A percentile compares a stretch with the other conserved stretches of the same genome.
These are phyloP conservation scores for Poecilia wingei DNA, from an alignment of 2,797 vertebrate species.

Conservation along the genomic window DNA sequence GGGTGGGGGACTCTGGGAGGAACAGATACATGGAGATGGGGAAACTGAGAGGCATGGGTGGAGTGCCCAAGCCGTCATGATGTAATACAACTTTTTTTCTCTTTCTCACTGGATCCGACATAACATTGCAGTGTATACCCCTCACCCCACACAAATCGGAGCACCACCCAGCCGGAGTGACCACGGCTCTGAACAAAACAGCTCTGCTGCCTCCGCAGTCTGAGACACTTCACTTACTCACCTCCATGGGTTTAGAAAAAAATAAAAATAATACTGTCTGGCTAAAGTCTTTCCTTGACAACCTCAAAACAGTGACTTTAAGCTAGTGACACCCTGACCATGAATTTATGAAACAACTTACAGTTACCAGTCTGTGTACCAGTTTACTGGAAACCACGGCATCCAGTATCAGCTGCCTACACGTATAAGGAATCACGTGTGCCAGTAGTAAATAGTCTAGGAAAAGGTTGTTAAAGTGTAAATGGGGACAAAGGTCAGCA, in stretches of 20 bases:
- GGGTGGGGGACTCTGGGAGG: conserved; percentile 37
- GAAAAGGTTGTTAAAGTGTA: conserved; percentile 6
- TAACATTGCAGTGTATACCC: conserved; percentile 39
- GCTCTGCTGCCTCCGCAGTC: conserved; percentile 8
- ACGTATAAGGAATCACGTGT: not conserved
- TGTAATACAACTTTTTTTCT: conserved; percentile 63
- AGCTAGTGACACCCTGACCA: not conserved
- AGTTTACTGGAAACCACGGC: not conserved
- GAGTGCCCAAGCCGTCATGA: conserved; percentile 64
- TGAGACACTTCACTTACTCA: conserved; percentile 14
- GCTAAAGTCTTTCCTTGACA: conserved; percentile 32
- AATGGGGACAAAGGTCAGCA: conserved; percentile 29
- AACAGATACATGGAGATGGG: conserved; percentile 16
- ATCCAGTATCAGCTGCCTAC: not conserved
- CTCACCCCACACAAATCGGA: conserved; percentile 35
- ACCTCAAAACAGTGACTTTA: conserved; percentile 28
- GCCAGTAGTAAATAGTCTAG: not conserved
- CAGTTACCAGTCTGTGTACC: not conserved
- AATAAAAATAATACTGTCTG: conserved; percentile 19
- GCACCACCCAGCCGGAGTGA: conserved; percentile 48
- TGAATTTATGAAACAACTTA: conserved; percentile 4
- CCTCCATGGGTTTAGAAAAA: conserved; percentile 7
- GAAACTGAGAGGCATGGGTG: conserved; percentile 61
- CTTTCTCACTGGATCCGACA: conserved; percentile 39
- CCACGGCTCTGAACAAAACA: conserved; percentile 48